Conservation (phyloP, 2,113 vertebrate genomes). For the Anarhynchus alexandrinus region DNA sequence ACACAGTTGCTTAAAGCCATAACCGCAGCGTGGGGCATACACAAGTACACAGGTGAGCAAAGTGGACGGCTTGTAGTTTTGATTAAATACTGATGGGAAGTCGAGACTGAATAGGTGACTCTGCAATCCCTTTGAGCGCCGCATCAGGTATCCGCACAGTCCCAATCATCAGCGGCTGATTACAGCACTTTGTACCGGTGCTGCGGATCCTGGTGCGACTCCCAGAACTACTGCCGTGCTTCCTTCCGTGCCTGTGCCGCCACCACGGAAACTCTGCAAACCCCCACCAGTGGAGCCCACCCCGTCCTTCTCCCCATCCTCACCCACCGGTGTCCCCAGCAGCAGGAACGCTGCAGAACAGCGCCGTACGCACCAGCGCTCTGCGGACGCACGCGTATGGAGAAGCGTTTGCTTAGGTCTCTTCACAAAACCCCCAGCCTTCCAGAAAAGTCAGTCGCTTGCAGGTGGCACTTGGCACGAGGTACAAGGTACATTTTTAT, state of each 20-base stretch:
- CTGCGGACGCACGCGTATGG: rapidly evolving
- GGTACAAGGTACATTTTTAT: neutral
- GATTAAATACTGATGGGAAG: neutral
- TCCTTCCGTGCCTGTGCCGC: rapidly evolving
- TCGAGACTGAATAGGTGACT: neutral
- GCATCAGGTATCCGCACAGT: neutral
- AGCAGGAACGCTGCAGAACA: rapidly evolving
- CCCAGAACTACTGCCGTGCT: neutral
- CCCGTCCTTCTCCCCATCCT: neutral
- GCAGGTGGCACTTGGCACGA: neutral
- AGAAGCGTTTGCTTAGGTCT: neutral
- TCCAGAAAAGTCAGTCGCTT: neutral
- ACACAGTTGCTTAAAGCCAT: neutral
- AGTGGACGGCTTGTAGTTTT: neutral
- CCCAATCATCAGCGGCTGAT: neutral
- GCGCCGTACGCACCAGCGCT: rapidly evolving
- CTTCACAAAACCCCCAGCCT: neutral
- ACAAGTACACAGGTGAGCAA: neutral
- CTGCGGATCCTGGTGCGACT: neutral
- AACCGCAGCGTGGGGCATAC: neutral
- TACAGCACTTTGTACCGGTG: rapidly evolving
- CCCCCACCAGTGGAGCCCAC: neutral
- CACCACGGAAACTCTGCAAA: neutral
- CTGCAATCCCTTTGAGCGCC: neutral
- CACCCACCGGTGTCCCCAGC: neutral